Conservation (phyloP, 2,888 invertebrate genomes). For the Halictus ligatus region DNA sequence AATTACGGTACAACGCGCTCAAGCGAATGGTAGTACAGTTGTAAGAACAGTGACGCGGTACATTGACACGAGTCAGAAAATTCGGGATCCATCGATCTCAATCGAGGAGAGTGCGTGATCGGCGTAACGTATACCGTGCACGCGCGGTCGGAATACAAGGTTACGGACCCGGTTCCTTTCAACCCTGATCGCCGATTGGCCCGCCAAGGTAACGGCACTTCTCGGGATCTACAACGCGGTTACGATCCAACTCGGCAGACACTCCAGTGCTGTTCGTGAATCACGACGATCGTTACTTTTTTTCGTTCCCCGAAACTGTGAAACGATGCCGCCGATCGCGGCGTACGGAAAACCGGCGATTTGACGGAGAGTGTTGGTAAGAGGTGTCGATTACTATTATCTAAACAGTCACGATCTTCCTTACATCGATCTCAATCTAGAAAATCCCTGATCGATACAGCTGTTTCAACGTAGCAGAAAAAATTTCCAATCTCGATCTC, state of each 20-base stretch:
- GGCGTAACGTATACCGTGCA: conserved; percentile 33
- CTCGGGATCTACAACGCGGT: conserved; percentile 57
- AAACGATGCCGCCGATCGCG: conserved; percentile 43
- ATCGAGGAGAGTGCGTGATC: conserved; percentile 33
- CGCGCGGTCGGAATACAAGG: conserved; percentile 68
- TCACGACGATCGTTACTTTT: conserved; percentile 53
- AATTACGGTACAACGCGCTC: background rate
- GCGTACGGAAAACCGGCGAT: conserved; percentile 12
- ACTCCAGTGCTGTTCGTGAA: conserved; percentile 59
- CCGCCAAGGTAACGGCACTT: conserved; percentile 76
- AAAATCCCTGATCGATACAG: background rate
- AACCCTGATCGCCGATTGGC: conserved; percentile 72
- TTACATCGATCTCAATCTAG: too few relatives aligned
- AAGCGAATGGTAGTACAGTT: background rate
- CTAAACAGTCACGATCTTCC: background rate
- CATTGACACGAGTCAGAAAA: background rate
- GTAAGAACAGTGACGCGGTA: background rate
- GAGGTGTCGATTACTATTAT: conserved; percentile 8
- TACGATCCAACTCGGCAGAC: conserved; percentile 57
- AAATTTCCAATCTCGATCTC: background rate
- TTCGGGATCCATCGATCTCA: conserved; percentile 2
- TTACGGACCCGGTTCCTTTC: conserved; percentile 66
- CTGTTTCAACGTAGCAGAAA: background rate
- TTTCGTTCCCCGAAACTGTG: conserved; percentile 15
- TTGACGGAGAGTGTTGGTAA: conserved; percentile 54